These are phyloP conservation scores for Melanotaenia parkinsoni DNA, from an alignment of 2,797 vertebrate species.

Conservation along the genomic window DNA sequence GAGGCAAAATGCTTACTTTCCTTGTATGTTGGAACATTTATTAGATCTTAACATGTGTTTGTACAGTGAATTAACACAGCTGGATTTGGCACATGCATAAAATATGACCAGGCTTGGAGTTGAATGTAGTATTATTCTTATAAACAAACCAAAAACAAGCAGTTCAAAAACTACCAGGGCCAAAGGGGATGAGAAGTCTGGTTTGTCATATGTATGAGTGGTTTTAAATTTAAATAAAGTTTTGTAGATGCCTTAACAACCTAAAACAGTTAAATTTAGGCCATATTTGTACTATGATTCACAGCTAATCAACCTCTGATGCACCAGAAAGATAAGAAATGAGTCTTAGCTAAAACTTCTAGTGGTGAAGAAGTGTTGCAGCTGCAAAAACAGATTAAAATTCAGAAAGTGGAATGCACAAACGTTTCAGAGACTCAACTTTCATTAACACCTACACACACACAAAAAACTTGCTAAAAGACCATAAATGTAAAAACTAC, in stretches of 20 bases:
- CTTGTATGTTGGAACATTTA: conserved; percentile 6
- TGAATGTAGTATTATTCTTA: conserved; percentile 53
- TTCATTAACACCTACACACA: background rate
- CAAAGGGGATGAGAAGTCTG: background rate
- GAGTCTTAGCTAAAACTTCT: background rate
- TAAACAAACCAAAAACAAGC: conserved; percentile 26
- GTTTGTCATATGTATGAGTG: background rate
- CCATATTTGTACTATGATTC: background rate
- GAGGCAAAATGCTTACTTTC: background rate
- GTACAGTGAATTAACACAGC: conserved; percentile 5
- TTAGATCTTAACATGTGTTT: conserved; percentile 22
- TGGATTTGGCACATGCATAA: conserved; percentile 29
- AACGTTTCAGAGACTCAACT: background rate
- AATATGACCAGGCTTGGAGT: conserved; percentile 5
- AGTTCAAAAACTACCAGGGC: background rate
- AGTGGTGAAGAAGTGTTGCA: background rate
- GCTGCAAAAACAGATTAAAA: background rate
- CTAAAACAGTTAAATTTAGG: background rate
- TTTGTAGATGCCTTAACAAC: background rate
- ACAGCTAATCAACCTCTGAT: background rate
- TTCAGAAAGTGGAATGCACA: background rate
- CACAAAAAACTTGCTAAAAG: too few relatives aligned
- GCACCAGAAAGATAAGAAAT: background rate
- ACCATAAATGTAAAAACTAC: too few relatives aligned
- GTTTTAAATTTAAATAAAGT: background rate